Percentiles rank a stretch among this genome's conserved stretches.
Conservation (phyloP, 2,113 vertebrate species). For the Aythya baeri region DNA sequence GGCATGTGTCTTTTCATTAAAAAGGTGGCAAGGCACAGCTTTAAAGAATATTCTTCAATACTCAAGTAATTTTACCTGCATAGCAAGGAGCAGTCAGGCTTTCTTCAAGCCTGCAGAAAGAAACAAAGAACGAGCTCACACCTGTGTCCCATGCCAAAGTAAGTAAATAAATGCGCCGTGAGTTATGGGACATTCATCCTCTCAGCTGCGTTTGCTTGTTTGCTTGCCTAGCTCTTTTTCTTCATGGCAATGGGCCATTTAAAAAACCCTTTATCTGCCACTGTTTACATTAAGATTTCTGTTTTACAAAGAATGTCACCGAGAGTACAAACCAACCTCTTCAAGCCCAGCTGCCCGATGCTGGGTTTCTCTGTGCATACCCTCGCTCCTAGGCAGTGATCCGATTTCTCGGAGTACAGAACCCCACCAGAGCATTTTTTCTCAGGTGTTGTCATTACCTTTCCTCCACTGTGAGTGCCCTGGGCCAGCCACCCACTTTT, state of each 20-base stretch:
- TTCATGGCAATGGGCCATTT: background rate
- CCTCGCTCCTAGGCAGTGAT: background rate
- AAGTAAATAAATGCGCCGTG: slow-evolving; percentile 35
- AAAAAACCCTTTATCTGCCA: slow-evolving; percentile 14
- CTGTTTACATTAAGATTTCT: slow-evolving; percentile 22
- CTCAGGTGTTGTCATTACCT: background rate
- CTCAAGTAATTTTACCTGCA: background rate
- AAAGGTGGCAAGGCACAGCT: background rate
- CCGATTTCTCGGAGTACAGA: background rate
- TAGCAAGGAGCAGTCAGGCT: slow-evolving; percentile 2
- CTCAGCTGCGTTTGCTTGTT: slow-evolving; percentile 23
- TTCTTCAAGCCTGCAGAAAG: slow-evolving; percentile 7
- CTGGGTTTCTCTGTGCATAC: background rate
- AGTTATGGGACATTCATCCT: slow-evolving; percentile 32
- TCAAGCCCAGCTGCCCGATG: background rate
- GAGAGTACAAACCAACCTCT: background rate
- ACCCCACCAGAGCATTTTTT: background rate
- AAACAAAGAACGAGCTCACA: slow-evolving; percentile 31
- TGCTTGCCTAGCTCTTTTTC: slow-evolving; percentile 17
- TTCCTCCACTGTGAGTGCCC: background rate
- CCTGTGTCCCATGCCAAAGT: background rate
- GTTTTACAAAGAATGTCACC: background rate
- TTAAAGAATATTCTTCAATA: background rate
- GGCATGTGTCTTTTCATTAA: background rate
- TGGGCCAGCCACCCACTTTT: background rate